Evolutionary conservation across 2,888 invertebrate genomes (phyloP), one percentile per base, ranked within the genome.

Genomic region (Chloromyia formosa): DNA sequence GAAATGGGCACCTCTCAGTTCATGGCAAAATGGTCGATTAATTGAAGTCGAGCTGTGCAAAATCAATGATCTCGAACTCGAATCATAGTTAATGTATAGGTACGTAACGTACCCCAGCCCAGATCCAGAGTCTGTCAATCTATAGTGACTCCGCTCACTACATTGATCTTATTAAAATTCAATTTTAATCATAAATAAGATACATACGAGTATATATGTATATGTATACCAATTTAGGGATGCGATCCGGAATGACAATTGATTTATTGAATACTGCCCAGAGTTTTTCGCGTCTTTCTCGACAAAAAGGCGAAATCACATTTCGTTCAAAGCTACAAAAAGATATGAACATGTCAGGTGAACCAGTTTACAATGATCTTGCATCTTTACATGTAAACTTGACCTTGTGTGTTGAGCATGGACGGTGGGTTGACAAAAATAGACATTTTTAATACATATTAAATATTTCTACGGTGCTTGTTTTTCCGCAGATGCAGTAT

Each of bases 341-440:
- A 58, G 22, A 4, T 22, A 58, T 18, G 7, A 23, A 22, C 20
- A 64, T 3, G 22, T 20, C 45, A 23, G 14, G 7, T 35, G 27
- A 35, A 35, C 27, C 2, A 35, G 27, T n/a, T n/a, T n/a, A n/a
- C 16, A 49, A 35, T 54, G 56, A 27, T 54, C 56, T 54, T 56
- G 69, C 9, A 56, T 23, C 49, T 49, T 49, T 35, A n/a, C 1
- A 22, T 42, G 53, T 69, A 53, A 69, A 54, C 69, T 69, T 69
- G 69, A 69, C 69, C 69, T 69, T 69, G 69, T 16, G 35, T 56
- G 56, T 27, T n/a, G 22, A 69, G 69, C 69, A 69, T 69, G 69
- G 69, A 27, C 54, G 69, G 35, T 18, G 10, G 18, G 69, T 35
- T 56, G 54, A 54, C 54, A 54, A 69, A 69, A 69, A 69, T 54